Evolutionary conservation across 2,888 invertebrate genomes (phyloP), one percentile per base, ranked within the genome.

Genomic region (Amphimallon solstitiale): DNA sequence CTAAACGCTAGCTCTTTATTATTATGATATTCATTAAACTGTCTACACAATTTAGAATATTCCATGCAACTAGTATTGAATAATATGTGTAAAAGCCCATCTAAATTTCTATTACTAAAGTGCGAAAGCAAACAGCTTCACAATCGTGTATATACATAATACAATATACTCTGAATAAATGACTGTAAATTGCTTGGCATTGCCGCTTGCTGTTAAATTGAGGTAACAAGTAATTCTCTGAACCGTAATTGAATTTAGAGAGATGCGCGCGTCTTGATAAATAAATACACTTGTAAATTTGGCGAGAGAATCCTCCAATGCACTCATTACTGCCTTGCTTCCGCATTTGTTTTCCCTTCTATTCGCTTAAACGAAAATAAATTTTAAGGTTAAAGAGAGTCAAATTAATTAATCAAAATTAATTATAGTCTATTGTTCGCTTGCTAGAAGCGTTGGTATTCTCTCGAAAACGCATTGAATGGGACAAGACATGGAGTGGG

Each of bases 391-490:
- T 23, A 56, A 43, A 29, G 43, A 64, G 54, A 46, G 35, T 45
- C 67, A 38, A 68, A 68, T 71, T 71, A 71, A 71, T 71, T 71
- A 71, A 65, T 67, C 67, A 68, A 70, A 71, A 66, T 70, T 71
- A 71, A 71, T 71, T 71, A 71, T 66, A 38, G 38, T 37, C 69
- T 59, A 66, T 70, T 71, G 71, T 71, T 70, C 45, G 45, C 19
- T 48, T 14, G 15, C 17, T 37, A 51, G 38, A 19, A 62, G 62
- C 40, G 49, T 43, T 14, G 45, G 45, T 15, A 37, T 29, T 21
- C 49, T 19, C 49, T 37, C 9, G 43, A 29, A 45, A 43, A 17
- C 52, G 54, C 43, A 45, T 29, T 52, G 40, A 49, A 54, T 63
- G 45, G 35, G 15, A 23, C 19, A 23, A 14, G 63, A 45, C 52